Base-by-base conservation (phyloP, 35 echinoderm and acorn worm species). In the Apostichopus parvimensis region DNA sequence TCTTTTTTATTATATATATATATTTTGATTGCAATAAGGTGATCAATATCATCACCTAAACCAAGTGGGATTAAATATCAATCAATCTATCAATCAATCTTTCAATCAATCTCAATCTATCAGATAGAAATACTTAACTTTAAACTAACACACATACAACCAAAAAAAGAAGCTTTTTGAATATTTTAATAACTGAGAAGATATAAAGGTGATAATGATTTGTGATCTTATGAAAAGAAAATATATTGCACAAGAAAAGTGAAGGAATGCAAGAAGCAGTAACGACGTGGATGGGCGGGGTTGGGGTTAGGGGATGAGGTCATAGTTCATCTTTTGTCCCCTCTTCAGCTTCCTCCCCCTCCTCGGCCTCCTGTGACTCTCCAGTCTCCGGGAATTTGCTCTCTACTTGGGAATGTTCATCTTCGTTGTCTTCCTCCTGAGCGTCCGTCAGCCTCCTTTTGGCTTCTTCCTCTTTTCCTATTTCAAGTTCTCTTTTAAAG, bases 311-410 rank as follows among this genome's bases (percentile, higher is more conserved):
- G 71, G 11, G 71, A 28, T 20, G 64, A 18, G 64, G 64, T 87
- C 64, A 88, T 62, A 88, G 86, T 73, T 88, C 86, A 72, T 88
- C 86, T 14, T 64, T 68, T 20, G 58, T 14, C 13, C 45, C 22
- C 10, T 24, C 24, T 17, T 88, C 61, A 58, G 85, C 10, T 9
- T 65, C 85, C 4, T 28, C 52, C 23, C 4, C 13, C 22, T 28
- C 12, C 22, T 80, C 25, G 18, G 55, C 53, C 45, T 84, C 81
- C 10, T n/a, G 15, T 53, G 7, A 53, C 15, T 34, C 54, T 18
- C 18, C 18, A 14, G 13, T 80, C 78, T 54, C 57, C 23, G 9
- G 81, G 53, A 18, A 6, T 82, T 25, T 34, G 14, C 9, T 52
- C 10, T 54, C 78, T 54, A 22, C 0, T 12, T 80, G 78, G 52